These are phyloP conservation scores for Eledona agricola DNA, from an alignment of 2,888 invertebrate genomes.

Conservation along the genomic window DNA sequence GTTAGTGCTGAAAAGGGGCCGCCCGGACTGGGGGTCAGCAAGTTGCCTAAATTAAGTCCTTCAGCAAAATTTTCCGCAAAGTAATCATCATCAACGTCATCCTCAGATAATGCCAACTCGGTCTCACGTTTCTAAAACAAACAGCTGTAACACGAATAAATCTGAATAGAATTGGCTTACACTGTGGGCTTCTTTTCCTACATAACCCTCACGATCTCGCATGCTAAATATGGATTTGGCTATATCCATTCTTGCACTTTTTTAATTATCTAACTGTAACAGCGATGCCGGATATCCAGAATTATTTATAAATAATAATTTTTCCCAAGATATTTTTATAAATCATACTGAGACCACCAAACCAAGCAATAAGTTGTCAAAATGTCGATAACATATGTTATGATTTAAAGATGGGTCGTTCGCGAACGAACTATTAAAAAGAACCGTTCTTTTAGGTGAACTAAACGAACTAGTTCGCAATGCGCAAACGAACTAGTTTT, in stretches of 20 bases:
- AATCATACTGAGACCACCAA: too few relatives aligned
- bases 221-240: conserved; percentile 90
- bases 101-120: conserved; percentile 82
- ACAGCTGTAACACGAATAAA: not conserved
- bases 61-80: conserved; percentile 71
- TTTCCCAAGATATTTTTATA: too few relatives aligned
- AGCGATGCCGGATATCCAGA: too few relatives aligned
- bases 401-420: too few relatives aligned
- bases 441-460: too few relatives aligned
- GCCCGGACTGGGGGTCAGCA: conserved; percentile 79
- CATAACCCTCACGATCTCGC: conserved; percentile 89
- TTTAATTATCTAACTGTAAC: too few relatives aligned
- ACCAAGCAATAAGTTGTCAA: too few relatives aligned
- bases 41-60: conserved; percentile 75
- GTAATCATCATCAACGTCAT: conserved; percentile 70
- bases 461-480: too few relatives aligned
- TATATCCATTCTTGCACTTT: conserved; percentile 76
- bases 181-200: conserved; percentile 83
- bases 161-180: conserved; percentile 62
- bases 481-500: too few relatives aligned
- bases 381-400: too few relatives aligned
- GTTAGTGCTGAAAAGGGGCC: conserved; percentile 95
- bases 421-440: too few relatives aligned
- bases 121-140: conserved; percentile 73
- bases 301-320: too few relatives aligned